Evolutionary conservation across 1,140 invertebrate genomes (phyloP).

Genomic region (Ceratosolen fusciceps): DNA sequence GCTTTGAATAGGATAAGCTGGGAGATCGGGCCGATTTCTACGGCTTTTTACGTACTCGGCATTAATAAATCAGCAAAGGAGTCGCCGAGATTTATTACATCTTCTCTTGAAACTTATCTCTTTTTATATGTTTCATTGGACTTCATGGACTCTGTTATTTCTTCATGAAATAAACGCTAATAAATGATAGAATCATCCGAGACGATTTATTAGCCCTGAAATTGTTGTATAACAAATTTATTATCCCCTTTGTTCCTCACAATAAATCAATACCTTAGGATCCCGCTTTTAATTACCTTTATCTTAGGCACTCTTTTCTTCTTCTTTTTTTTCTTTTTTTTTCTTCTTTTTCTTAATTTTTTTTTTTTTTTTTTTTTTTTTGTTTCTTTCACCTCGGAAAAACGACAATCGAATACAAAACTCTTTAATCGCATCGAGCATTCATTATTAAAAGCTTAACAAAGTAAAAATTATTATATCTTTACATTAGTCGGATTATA

Average conservation of each 20-base stretch:
- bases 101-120: not conserved
- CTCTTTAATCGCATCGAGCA: too few species aligned
- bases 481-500: too few species aligned
- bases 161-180: not conserved
- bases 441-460: too few species aligned
- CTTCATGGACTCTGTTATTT: not conserved
- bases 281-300: not conserved
- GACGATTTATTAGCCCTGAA: not conserved
- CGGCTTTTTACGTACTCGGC: not conserved
- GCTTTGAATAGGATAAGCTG: not conserved
- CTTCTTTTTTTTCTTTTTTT: too few species aligned
- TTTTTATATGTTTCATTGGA: not conserved
- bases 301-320: too few species aligned
- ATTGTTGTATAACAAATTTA: not conserved
- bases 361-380: too few species aligned
- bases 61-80: not conserved
- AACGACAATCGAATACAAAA: too few species aligned
- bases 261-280: not conserved
- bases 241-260: not conserved
- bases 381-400: too few species aligned
- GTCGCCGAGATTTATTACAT: not conserved
- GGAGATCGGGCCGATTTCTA: not conserved
- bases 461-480: too few species aligned
- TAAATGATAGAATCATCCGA: not conserved
- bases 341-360: too few species aligned